Evolutionary conservation across 2,113 vertebrate species (phyloP).

Genomic region (Malurus cyaneus): DNA sequence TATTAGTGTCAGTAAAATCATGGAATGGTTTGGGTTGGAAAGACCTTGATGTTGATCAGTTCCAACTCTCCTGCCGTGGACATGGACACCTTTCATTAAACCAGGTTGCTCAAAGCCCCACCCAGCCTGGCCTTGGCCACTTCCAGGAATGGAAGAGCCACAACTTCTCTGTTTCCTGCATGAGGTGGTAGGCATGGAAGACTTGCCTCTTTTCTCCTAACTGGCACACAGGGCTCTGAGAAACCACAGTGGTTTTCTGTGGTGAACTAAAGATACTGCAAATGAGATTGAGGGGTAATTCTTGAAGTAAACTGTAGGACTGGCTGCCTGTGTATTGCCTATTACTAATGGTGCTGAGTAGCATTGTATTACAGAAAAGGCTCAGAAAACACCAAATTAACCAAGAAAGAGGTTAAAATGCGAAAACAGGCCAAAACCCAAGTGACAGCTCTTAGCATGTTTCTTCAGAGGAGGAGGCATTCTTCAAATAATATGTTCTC

Average conservation of each 20-base stretch:
- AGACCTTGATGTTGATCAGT: neutral
- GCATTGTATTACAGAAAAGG: neutral
- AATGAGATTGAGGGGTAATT: neutral
- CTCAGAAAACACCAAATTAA: neutral
- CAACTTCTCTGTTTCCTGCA: neutral
- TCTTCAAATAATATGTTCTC: neutral
- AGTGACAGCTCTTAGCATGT: neutral
- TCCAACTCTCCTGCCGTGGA: neutral
- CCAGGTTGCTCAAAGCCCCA: neutral
- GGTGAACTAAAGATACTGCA: neutral
- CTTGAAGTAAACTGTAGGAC: neutral
- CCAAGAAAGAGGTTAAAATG: neutral
- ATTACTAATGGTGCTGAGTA: neutral
- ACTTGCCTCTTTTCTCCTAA: neutral
- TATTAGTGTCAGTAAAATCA: neutral
- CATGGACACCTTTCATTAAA: neutral
- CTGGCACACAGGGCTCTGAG: neutral
- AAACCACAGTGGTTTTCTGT: neutral
- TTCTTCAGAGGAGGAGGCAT: neutral
- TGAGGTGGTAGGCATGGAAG: fast-evolving
- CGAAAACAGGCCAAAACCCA: neutral
- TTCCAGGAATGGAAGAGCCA: neutral
- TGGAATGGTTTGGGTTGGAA: neutral
- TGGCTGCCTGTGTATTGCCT: fast-evolving
- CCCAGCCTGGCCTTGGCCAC: neutral